These are phyloP conservation scores for Anabas testudineus DNA, from an alignment of 2,797 vertebrate species.

Conservation along the genomic window DNA sequence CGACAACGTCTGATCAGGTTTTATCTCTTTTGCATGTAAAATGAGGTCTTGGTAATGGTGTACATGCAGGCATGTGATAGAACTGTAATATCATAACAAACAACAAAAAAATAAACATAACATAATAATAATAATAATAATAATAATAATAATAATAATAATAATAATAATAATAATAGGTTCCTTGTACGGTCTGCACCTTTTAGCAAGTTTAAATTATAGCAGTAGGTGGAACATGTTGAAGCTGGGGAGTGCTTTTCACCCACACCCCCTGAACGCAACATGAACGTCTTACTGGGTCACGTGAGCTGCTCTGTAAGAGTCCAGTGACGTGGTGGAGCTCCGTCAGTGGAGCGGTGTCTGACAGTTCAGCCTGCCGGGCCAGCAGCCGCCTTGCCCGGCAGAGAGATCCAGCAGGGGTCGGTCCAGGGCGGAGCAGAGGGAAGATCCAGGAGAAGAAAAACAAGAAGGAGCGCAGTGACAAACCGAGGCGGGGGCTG, in stretches of 20 bases:
- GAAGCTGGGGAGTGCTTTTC: not conserved
- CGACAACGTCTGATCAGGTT: no score
- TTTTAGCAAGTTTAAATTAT: constrained; percentile 11
- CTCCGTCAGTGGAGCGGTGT: constrained; percentile 77
- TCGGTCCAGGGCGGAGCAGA: constrained; percentile 32
- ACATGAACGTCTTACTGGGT: constrained; percentile 62
- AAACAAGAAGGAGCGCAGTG: constrained; percentile 13
- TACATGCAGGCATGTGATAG: no score
- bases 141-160: no score
- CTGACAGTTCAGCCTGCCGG: constrained; percentile 62
- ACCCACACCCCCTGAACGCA: constrained; percentile 52
- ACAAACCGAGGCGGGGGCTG: not conserved
- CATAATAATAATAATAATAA: no score
- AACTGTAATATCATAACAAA: no score
- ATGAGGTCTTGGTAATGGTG: no score
- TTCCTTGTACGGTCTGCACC: not conserved
- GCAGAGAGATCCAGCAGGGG: constrained; percentile 28
- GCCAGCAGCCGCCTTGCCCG: constrained; percentile 45
- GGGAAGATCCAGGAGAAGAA: not conserved
- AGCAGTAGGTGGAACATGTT: not conserved
- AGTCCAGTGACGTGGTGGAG: constrained; percentile 81
- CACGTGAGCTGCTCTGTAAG: constrained; percentile 82
- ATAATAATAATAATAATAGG: no score
- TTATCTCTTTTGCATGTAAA: no score
- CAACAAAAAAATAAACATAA: no score